These are phyloP conservation scores for Sphenopsis melanotis DNA, from an alignment of 2,797 vertebrate species.

Conservation along the genomic window DNA sequence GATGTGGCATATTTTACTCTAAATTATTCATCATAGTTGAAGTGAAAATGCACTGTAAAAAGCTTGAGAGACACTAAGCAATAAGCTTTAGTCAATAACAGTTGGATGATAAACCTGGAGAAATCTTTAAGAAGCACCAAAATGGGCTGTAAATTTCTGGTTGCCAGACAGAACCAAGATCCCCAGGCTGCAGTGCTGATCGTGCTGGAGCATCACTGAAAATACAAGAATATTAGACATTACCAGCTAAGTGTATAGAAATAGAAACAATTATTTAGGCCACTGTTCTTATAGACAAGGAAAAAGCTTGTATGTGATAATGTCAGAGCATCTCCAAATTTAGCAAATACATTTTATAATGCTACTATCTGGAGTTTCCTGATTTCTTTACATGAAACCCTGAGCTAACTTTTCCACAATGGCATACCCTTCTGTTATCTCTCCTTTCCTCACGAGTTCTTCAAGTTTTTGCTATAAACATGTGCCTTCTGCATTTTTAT, in stretches of 20 bases:
- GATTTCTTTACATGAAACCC: neutral
- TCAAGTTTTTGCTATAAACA: neutral
- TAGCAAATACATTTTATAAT: neutral
- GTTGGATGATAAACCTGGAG: neutral
- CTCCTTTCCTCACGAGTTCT: neutral
- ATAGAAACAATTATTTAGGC: neutral
- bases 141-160: neutral
- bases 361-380: neutral
- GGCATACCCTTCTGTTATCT: neutral
- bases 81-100: neutral
- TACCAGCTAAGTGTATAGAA: neutral
- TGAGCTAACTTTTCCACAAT: neutral
- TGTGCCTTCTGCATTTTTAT: neutral
- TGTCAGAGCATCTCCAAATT: neutral
- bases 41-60: neutral
- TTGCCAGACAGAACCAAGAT: neutral
- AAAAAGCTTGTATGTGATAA: neutral
- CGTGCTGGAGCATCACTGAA: neutral
- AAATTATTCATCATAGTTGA: neutral
- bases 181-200: neutral
- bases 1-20: neutral
- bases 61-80: neutral
- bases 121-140: neutral
- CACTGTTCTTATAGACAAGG: neutral
- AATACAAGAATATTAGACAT: neutral